Base-by-base conservation (phyloP, 2,113 vertebrate genomes). In the Ceyx cyanopectus region DNA sequence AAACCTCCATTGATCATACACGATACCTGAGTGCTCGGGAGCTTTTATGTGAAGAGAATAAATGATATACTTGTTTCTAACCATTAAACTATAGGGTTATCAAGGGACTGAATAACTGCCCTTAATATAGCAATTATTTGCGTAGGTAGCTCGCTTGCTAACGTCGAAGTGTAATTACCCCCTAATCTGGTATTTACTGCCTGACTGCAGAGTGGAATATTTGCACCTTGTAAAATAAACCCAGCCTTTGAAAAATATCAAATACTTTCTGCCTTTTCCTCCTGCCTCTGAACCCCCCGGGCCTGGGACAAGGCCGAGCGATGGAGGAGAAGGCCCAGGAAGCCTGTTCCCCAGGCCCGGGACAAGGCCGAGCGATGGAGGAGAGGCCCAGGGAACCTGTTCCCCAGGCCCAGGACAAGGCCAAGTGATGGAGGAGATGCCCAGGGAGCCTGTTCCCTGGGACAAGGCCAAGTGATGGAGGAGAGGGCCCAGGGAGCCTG, bases 41-140 rank as follows among this genome's bases (percentile, higher is more conserved):
- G 94, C 73, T 14, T 90, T 95, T 83, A 78, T 97, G 81, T 60
- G 90, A 81, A 78, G 90, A 58, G 68, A 95, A 94, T 81, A 91
- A 97, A 89, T 53, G 95, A 94, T 94, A 84, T 53, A 45, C 78
- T 85, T 94, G 94, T 81, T 96, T 89, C 88, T 94, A 93, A 48
- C 81, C n/a, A 51, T 93, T 93, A 89, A 96, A 90, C 94, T 91
- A 48, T 75, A 96, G 80, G 93, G 89, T 97, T 95, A 87, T 92
- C 95, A 34, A 93, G 96, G 96, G 94, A 94, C 89, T 48, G 85
- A 95, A 74, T 87, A 96, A 83, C 73, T 54, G 89, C 91, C 96
- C 94, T 54, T 87, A 92, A 92, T 85, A 84, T 8, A 61, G 95
- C 93, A 66, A 86, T 97, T 95, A 95, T 93, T 97, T 95, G 46